Evolutionary conservation across 2,113 vertebrate genomes (phyloP).

Genomic region (Scalopus aquaticus): DNA sequence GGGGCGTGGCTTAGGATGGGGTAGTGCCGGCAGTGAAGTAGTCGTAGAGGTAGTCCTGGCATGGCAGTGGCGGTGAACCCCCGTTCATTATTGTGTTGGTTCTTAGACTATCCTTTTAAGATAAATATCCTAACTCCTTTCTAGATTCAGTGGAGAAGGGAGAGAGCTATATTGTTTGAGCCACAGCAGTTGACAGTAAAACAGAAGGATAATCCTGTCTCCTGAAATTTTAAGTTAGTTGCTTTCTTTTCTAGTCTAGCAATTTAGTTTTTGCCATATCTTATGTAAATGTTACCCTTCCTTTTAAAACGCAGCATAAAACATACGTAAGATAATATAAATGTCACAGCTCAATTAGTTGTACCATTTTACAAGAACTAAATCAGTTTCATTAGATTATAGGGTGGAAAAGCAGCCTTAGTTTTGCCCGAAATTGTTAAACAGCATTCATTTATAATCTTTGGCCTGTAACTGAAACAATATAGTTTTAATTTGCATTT

Average conservation of each 20-base stretch:
- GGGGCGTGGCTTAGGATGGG: too few relatives aligned
- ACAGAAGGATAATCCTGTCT: not conserved
- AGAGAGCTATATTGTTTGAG: not conserved
- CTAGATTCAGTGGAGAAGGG: not conserved
- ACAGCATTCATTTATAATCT: conserved; percentile 81
- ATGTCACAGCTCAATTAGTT: conserved; percentile 67
- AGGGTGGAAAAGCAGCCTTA: not conserved
- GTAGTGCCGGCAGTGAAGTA: too few relatives aligned
- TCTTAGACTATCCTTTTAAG: not conserved
- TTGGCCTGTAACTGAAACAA: conserved; percentile 85
- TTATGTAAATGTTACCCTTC: not conserved
- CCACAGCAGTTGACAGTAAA: not conserved
- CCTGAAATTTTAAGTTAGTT: conserved; percentile 15
- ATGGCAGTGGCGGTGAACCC: too few relatives aligned
- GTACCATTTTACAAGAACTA: conserved; percentile 70
- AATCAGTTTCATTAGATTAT: conserved; percentile 72
- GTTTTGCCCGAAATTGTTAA: conserved; percentile 77
- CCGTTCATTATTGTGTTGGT: too few relatives aligned
- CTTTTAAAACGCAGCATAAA: conserved; percentile 37
- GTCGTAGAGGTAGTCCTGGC: too few relatives aligned
- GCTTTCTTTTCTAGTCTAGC: not conserved
- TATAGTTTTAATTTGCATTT: conserved; percentile 86
- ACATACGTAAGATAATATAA: conserved; percentile 39
- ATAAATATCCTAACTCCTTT: not conserved
- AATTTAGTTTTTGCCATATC: not conserved